These are phyloP conservation scores for Cygnus atratus DNA, from an alignment of 2,113 vertebrate species.

Conservation along the genomic window DNA sequence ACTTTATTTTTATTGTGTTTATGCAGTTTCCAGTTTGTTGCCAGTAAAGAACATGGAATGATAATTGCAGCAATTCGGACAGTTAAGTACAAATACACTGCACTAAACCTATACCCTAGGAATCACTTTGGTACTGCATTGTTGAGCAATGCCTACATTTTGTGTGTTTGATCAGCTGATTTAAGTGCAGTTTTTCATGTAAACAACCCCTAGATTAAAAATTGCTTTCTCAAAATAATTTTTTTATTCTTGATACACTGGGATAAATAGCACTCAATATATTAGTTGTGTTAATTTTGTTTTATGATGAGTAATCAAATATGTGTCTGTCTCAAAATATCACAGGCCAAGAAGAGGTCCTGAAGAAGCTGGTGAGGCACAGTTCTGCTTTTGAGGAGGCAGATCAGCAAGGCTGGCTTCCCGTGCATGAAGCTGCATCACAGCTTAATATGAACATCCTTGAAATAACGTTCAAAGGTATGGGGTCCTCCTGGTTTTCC, in stretches of 20 bases:
- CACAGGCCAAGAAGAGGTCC: slow-evolving; percentile 82
- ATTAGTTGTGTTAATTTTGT: not conserved
- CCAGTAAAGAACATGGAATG: slow-evolving; percentile 79
- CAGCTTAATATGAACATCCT: slow-evolving; percentile 83
- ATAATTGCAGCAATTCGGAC: slow-evolving; percentile 86
- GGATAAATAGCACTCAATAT: not conserved
- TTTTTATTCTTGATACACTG: not conserved
- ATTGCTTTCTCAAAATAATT: not conserved
- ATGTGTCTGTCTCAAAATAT: slow-evolving; percentile 7
- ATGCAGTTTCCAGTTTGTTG: slow-evolving; percentile 56
- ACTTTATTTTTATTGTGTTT: slow-evolving; percentile 18
- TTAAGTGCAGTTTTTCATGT: not conserved
- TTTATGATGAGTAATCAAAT: not conserved
- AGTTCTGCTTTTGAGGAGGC: slow-evolving; percentile 81
- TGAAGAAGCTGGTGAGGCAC: slow-evolving; percentile 75
- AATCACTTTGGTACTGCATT: not conserved
- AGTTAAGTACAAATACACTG: slow-evolving; percentile 76
- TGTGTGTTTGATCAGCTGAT: not conserved
- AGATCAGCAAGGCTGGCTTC: slow-evolving; percentile 86
- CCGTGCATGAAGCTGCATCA: slow-evolving; percentile 88
- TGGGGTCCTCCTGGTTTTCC: not conserved
- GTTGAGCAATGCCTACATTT: not conserved
- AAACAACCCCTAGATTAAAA: not conserved
- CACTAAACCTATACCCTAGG: not conserved
- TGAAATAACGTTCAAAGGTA: slow-evolving; percentile 89